Evolutionary conservation across 2,113 vertebrate genomes (phyloP), one percentile per base, ranked within the genome.

Genomic region (Diadophis punctatus): DNA sequence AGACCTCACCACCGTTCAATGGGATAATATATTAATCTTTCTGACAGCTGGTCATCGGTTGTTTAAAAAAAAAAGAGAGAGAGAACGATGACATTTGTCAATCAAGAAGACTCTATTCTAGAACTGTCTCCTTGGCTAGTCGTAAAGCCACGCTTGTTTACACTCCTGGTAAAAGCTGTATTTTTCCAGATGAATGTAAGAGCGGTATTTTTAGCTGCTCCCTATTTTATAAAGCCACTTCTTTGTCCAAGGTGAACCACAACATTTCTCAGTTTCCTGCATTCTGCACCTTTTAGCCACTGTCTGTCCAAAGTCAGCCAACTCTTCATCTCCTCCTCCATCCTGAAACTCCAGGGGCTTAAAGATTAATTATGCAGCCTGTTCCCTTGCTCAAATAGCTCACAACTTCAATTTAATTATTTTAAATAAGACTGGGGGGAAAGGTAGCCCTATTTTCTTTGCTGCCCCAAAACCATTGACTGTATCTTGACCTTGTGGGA

Each of bases 101-200:
- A 56, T 51, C 10, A 2, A 43, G 8, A 1, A 87, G 0, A 0
- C 30, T 88, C 0, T 0, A 0, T 10, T 27, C 86, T 88, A 25
- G 10, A 58, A 0, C 25, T 2, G 39, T 27, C 90, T 92, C 80
- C 87, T 86, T 89, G 87, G 48, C 87, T 49, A 90, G 12, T 89
- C 0, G 0, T 48, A 55, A 93, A 63, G 68, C 55, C 1, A 30
- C 88, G 14, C 8, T 49, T 56, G 86, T 91, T 34, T 20, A 34
- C 0, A 27, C 8, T 93, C 90, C 90, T 39, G 68, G 58, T 48
- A 0, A 0, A 92, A 74, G 68, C 7, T 30, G 1, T 90, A 90
- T 87, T 86, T 88, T 90, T 48, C 87, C 93, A 95, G 53, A 86
- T 55, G 58, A 93, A 85, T 27, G 14, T 1, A 0, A 0, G 0